These are phyloP conservation scores for Scophthalmus maximus DNA, from an alignment of 2,113 vertebrate genomes.

Conservation along the genomic window DNA sequence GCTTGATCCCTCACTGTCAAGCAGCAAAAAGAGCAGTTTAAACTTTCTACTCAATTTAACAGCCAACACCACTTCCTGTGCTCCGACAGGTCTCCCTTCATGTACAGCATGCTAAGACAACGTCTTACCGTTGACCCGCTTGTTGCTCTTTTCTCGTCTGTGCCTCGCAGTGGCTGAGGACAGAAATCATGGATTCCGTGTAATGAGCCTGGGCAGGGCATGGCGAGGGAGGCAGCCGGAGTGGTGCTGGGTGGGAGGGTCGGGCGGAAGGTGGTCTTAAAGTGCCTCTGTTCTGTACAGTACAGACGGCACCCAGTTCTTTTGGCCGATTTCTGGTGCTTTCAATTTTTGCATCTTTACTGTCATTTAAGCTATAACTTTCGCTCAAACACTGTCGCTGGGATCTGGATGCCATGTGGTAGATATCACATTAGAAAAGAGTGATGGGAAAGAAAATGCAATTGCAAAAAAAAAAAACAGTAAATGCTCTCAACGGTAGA, in stretches of 20 bases:
- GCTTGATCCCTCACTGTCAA: no score
- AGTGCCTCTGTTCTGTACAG: conserved; percentile 20
- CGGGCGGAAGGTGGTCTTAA: conserved; percentile 17
- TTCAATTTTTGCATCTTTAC: neutral
- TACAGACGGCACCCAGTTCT: no score
- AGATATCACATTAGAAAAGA: no score
- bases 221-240: conserved; percentile 18
- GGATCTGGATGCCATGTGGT: no score
- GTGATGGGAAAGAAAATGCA: no score
- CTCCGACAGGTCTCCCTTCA: neutral
- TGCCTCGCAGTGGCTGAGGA: conserved; percentile 1
- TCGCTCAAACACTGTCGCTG: neutral
- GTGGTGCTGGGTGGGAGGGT: conserved; percentile 27
- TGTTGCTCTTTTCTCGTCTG: neutral
- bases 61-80: no score
- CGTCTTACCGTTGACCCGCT: conserved; percentile 31
- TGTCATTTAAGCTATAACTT: neutral
- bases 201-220: conserved; percentile 32
- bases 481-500: no score
- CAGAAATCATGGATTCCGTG: conserved; percentile 16
- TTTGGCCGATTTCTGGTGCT: neutral
- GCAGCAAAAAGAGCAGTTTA: no score
- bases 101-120: neutral
- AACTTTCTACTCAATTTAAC: no score
- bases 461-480: no score